Percentiles rank a stretch among this genome's conserved stretches.
phyloP scores from a whole-genome alignment of 2,888 invertebrate genomes.

The Piscicola geometra region DNA sequence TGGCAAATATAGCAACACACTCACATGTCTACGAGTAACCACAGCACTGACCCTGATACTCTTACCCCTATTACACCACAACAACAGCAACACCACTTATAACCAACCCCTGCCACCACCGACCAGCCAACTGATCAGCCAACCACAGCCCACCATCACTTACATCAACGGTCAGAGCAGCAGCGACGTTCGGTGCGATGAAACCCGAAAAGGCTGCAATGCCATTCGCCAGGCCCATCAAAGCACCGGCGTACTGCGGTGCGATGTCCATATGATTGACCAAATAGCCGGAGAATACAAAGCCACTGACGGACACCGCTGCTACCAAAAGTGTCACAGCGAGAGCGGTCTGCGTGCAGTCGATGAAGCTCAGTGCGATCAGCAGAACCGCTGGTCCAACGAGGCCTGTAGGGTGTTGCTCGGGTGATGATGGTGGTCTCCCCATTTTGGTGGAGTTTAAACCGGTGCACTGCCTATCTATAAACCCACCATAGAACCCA shows the following conservation, averaged over 20 bases:
- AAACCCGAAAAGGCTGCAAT: conserved; percentile 54
- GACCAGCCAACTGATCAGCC: too few relatives aligned
- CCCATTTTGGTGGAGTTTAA: background rate
- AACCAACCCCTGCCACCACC: too few relatives aligned
- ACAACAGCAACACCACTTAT: too few relatives aligned
- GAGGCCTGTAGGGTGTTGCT: conserved; percentile 46
- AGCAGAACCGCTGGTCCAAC: conserved; percentile 50
- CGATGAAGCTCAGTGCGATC: conserved; percentile 51
- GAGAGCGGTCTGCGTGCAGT: conserved; percentile 48
- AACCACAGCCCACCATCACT: conserved; percentile 13
- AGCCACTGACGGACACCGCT: conserved; percentile 50
- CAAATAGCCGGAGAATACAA: conserved; percentile 53
- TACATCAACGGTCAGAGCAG: conserved; percentile 48
- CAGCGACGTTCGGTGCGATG: conserved; percentile 52
- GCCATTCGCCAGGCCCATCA: conserved; percentile 55
- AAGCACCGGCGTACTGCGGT: conserved; percentile 53
- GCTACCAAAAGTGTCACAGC: conserved; percentile 51
- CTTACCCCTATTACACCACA: too few relatives aligned
- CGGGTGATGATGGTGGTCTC: background rate
- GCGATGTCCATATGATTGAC: conserved; percentile 56
- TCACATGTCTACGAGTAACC: background rate
- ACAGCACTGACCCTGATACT: too few relatives aligned
- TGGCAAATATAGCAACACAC: background rate
- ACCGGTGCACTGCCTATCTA: background rate
- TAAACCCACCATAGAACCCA: background rate